Conservation (phyloP, 1,140 invertebrate genomes). For the Sminthurinus signatus region DNA sequence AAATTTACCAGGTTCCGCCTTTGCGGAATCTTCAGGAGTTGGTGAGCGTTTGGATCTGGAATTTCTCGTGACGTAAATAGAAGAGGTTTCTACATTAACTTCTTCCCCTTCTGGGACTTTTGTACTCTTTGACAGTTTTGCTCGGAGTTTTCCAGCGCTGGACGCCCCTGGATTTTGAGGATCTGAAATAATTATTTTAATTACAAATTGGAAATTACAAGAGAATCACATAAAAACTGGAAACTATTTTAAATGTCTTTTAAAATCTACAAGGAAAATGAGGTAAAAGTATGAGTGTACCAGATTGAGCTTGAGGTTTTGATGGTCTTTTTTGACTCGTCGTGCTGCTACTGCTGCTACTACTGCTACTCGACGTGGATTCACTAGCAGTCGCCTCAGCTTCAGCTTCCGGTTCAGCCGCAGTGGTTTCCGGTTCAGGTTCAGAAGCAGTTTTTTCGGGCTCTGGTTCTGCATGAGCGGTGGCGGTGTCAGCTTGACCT, state of each 20-base stretch:
- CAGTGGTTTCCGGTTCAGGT: constrained; percentile 49
- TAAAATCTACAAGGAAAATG: neutral
- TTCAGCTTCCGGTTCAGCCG: constrained; percentile 37
- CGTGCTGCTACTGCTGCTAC: no score
- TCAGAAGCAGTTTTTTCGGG: constrained; percentile 42
- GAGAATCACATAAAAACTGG: neutral
- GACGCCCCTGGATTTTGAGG: constrained; percentile 14
- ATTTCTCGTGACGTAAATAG: constrained; percentile 20
- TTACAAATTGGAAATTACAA: constrained; percentile 13
- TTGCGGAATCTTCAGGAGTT: constrained; percentile 19
- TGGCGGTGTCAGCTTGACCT: constrained; percentile 44
- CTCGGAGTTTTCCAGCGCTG: constrained; percentile 25
- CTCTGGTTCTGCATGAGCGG: constrained; percentile 43
- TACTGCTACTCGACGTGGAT: neutral
- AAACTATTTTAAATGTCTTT: neutral
- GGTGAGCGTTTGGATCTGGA: constrained; percentile 13
- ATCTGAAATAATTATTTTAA: constrained; percentile 9
- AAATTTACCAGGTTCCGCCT: constrained; percentile 42
- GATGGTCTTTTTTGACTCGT: neutral
- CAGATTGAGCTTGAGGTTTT: neutral
- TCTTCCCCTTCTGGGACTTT: constrained; percentile 32
- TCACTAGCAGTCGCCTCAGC: no score
- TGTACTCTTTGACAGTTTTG: constrained; percentile 45
- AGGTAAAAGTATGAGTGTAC: neutral
- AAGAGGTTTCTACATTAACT: constrained; percentile 32